Percentiles rank a stretch among this genome's conserved stretches.
Conservation (phyloP, 2,888 invertebrate genomes). For the Xestoiulus laeticollis region DNA sequence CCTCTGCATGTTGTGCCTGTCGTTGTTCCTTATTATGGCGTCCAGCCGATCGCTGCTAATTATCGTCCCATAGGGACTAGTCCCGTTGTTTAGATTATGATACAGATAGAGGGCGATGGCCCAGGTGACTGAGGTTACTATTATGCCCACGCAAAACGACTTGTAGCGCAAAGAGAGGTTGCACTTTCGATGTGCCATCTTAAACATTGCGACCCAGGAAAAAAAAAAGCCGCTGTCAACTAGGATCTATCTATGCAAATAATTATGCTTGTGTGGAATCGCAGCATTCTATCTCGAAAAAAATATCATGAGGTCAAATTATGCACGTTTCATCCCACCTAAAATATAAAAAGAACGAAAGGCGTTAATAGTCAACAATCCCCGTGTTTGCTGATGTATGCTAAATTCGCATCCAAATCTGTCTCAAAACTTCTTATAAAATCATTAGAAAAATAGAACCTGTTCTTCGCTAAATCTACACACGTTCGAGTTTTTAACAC, state of each 20-base stretch:
- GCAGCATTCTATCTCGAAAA: neutral
- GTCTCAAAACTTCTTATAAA: no score
- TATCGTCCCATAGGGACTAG: conserved; percentile 47
- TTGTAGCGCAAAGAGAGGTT: conserved; percentile 61
- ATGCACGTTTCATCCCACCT: neutral
- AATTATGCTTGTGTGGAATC: neutral
- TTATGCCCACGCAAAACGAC: conserved; percentile 77
- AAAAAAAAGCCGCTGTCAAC: neutral
- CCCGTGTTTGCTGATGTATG: no score
- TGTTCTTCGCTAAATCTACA: no score
- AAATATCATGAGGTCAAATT: neutral
- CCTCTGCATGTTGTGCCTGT: neutral
- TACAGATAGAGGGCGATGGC: conserved; percentile 77
- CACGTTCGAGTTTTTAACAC: no score
- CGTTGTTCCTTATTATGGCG: neutral
- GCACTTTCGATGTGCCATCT: neutral
- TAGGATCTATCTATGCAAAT: neutral
- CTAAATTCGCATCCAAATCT: no score
- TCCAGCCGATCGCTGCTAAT: conserved; percentile 12
- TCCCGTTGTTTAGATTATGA: conserved; percentile 57
- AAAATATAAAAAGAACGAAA: neutral
- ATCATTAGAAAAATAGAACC: no score
- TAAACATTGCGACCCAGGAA: neutral
- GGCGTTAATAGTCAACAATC: no score
- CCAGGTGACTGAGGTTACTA: conserved; percentile 80